phyloP scores from a whole-genome alignment of 2,113 vertebrate genomes.

The Myanophis thanlyinensis region DNA sequence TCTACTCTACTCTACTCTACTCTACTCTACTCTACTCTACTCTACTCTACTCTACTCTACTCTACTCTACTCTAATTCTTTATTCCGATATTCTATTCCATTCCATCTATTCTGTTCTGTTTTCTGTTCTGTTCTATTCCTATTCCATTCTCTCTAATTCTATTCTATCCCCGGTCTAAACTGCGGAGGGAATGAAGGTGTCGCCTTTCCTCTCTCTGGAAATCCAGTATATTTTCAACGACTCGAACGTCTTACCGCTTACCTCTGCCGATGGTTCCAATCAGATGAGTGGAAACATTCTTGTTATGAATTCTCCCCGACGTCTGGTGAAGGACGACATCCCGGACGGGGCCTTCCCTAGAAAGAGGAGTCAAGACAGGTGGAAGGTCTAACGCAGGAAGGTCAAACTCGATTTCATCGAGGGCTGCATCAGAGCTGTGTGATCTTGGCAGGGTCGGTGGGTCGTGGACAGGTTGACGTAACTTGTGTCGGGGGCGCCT shows the following conservation, averaged over 20 bases:
- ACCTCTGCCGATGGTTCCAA: slow-evolving; percentile 90
- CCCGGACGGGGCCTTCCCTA: slow-evolving; percentile 81
- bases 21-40: too few species aligned
- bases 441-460: too few species aligned
- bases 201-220: background rate
- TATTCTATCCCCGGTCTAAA: background rate
- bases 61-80: too few species aligned
- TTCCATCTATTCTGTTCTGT: background rate
- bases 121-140: background rate
- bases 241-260: slow-evolving; percentile 1
- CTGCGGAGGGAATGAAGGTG: background rate
- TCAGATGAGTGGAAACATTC: slow-evolving; percentile 95
- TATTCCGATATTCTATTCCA: too few species aligned
- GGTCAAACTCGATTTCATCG: too few species aligned
- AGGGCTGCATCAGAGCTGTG: too few species aligned
- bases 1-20: too few species aligned
- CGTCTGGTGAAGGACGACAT: slow-evolving; percentile 88
- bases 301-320: slow-evolving; percentile 97
- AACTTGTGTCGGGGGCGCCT: too few species aligned
- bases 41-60: too few species aligned
- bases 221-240: background rate
- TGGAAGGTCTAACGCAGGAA: fast-evolving
- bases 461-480: too few species aligned
- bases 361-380: background rate
- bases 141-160: background rate